A percentile compares a stretch with the other conserved stretches of the same genome.
Evolutionary conservation across 2,797 vertebrate genomes (phyloP).

Genomic region (Centropyge bicolor): DNA sequence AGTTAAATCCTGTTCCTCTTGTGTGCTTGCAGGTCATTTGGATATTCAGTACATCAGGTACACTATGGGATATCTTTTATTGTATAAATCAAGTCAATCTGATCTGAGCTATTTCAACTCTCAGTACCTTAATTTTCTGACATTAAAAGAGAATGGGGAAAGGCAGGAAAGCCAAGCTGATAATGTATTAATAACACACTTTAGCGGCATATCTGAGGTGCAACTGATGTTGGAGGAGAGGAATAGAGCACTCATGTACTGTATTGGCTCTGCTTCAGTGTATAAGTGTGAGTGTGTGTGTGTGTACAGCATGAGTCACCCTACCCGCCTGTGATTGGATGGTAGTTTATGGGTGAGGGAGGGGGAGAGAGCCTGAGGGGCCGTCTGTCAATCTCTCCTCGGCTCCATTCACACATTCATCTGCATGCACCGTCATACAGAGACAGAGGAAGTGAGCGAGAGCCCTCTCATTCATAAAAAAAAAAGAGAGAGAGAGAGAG

Average conservation of each 20-base stretch:
- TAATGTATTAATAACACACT: conserved; percentile 28
- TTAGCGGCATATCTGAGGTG: conserved; percentile 38
- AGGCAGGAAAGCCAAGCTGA: not conserved
- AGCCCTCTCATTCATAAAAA: conserved; percentile 87
- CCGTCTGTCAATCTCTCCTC: conserved; percentile 89
- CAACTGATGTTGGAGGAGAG: conserved; percentile 55
- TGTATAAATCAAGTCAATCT: conserved; percentile 18
- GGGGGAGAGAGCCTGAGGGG: conserved; percentile 80
- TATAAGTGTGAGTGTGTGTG: conserved; percentile 44
- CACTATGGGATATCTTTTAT: conserved; percentile 9
- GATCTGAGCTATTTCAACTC: not conserved
- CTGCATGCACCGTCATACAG: conserved; percentile 84
- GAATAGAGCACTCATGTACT: conserved; percentile 51
- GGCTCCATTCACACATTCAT: conserved; percentile 92
- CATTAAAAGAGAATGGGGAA: not conserved
- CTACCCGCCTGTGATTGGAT: conserved; percentile 87
- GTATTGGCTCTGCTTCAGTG: conserved; percentile 56
- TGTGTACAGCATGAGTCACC: conserved; percentile 91
- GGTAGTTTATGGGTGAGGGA: conserved; percentile 73
- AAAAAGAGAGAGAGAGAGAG: conserved; percentile 55
- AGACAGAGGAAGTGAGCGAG: conserved; percentile 58
- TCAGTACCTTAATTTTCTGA: not conserved
- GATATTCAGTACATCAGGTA: conserved; percentile 37
- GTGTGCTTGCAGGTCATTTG: conserved; percentile 45
- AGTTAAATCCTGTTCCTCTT: conserved; percentile 48